Evolutionary conservation across 2,888 invertebrate species (phyloP).

Genomic region (Troides oblongomaculatus): DNA sequence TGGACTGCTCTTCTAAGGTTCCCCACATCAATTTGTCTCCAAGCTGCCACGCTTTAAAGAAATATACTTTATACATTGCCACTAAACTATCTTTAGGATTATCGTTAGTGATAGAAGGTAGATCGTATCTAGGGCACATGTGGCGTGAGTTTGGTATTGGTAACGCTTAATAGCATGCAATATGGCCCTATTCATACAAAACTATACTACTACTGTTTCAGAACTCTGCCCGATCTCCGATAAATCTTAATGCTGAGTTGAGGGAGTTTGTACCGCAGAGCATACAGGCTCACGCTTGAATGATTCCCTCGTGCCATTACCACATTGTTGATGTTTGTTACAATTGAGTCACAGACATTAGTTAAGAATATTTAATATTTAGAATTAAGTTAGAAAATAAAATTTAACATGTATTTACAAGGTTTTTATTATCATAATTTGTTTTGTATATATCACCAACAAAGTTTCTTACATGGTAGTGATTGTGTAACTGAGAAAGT

Average conservation of each 20-base stretch:
- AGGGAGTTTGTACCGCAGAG: conserved; percentile 35
- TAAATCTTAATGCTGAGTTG: conserved; percentile 54
- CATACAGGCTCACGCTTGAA: conserved; percentile 51
- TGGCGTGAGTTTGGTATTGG: too few species aligned
- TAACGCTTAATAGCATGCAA: too few species aligned
- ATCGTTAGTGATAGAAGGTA: too few species aligned
- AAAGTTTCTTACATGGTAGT: too few species aligned
- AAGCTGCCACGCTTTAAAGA: too few species aligned
- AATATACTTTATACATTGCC: too few species aligned
- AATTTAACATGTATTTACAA: conserved; percentile 9
- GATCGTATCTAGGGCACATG: too few species aligned
- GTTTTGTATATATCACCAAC: not conserved
- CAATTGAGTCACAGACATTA: not conserved
- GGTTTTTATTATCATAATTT: not conserved
- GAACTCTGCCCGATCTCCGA: conserved; percentile 83
- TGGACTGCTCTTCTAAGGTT: too few species aligned
- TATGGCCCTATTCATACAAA: too few species aligned
- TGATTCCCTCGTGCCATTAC: not conserved
- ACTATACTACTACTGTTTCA: conserved; percentile 52
- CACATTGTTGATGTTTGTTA: not conserved
- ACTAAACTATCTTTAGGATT: too few species aligned
- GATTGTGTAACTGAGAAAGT: too few species aligned
- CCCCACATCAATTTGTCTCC: too few species aligned
- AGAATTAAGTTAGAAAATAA: conserved; percentile 13
- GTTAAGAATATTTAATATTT: not conserved